Evolutionary conservation across 2,797 vertebrate species (phyloP), one percentile per base, ranked within the genome.

Genomic region (Takifugu rubripes): DNA sequence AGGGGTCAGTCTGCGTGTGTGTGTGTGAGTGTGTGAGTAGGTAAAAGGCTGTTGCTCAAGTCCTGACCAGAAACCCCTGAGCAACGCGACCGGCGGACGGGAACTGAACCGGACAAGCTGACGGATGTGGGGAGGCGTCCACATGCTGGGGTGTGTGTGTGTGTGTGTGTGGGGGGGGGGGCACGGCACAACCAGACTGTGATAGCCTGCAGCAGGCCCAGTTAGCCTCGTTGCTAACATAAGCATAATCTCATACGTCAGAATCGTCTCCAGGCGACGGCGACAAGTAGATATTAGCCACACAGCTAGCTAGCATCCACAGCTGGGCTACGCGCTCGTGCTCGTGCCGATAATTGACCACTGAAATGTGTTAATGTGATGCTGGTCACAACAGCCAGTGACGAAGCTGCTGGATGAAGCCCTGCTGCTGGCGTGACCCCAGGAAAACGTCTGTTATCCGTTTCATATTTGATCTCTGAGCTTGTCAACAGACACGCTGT

Each of bases 1-100:
- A 14, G 7, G 59, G 70, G 74, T 76, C 66, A 72, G 49, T n/a
- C 27, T 5, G 56, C 66, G 57, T 78, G 56, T 57, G 44, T 17
- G 26, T 8, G 17, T 54, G 49, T 46, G 36, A 7, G 52, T 24
- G 26, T 8, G 17, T 54, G 49, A 49, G 46, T 56, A 25, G 17
- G 36, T 7, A n/a, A 48, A 25, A 31, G 53, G 58, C 56, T 55
- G 61, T 57, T 52, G 58, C 61, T 62, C 25, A 54, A 49, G 56
- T 49, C 21, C 21, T 3, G 26, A 27, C 6, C 26, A 27, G 26
- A 6, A 27, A 27, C 26, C 3, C 26, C 26, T 6, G 26, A 27
- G 42, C 51, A 10, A 25, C 52, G 48, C 8, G 24, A 49, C 10
- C 12, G 3, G 8, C 43, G 2, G 59, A 11, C 6, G 3, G 24